These are phyloP conservation scores for Catalaphyllia jardinei DNA, from an alignment of 64 coral and sea anemone genomes.

Conservation along the genomic window DNA sequence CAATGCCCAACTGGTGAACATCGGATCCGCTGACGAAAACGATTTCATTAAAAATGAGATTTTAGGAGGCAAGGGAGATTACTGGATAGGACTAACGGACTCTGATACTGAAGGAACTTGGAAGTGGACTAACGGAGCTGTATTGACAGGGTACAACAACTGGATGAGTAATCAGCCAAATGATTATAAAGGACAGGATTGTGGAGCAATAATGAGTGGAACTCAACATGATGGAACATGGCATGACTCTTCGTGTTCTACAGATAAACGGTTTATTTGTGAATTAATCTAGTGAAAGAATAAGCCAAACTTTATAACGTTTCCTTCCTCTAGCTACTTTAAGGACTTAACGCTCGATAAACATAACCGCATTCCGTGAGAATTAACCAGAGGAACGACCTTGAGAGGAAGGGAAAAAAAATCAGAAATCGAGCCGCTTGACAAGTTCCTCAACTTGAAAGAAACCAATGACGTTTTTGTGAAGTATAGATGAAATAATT, in stretches of 20 bases:
- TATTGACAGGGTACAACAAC: neutral
- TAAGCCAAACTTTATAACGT: too few species aligned
- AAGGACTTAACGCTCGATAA: too few species aligned
- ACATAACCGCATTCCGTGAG: too few species aligned
- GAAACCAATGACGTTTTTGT: too few species aligned
- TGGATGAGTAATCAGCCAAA: neutral
- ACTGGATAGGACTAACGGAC: conserved; percentile 17
- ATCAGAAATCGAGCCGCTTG: too few species aligned
- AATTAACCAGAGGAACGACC: too few species aligned
- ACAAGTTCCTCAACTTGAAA: too few species aligned
- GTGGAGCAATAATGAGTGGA: neutral
- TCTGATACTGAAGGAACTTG: neutral
- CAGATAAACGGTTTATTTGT: neutral
- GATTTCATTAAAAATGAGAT: neutral
- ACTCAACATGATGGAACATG: neutral
- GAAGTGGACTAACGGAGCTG: neutral
- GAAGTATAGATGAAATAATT: too few species aligned
- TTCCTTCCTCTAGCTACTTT: too few species aligned
- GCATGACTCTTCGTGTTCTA: neutral
- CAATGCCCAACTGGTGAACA: neutral
- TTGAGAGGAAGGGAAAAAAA: too few species aligned
- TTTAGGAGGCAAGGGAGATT: neutral
- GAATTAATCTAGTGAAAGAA: too few species aligned
- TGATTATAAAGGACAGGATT: neutral
- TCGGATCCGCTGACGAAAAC: conserved; percentile 3